phyloP scores from a whole-genome alignment of 2,113 vertebrate genomes.

The Baryphthengus martii region DNA sequence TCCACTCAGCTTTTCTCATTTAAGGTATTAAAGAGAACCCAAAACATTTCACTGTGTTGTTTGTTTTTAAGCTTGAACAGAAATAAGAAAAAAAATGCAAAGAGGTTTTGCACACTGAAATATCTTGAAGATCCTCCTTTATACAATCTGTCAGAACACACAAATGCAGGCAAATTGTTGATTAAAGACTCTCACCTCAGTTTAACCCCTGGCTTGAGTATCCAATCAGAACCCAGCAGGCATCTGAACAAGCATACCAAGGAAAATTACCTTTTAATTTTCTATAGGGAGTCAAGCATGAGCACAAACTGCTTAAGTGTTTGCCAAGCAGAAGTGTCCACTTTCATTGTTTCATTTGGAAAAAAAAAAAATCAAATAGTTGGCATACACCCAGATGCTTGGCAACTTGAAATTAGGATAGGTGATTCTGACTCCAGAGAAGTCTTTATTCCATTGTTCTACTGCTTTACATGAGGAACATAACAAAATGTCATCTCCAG shows the following conservation, averaged over 20 bases:
- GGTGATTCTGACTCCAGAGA: background rate
- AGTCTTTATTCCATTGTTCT: background rate
- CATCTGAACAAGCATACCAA: background rate
- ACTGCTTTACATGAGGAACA: background rate
- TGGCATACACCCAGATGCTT: background rate
- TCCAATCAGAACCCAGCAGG: background rate
- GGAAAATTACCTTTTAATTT: background rate
- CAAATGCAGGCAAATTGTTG: background rate
- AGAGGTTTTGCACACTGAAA: background rate
- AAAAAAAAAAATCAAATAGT: background rate
- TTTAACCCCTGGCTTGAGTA: background rate
- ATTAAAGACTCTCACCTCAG: background rate
- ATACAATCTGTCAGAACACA: background rate
- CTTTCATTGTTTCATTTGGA: background rate
- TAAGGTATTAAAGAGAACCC: fast-evolving
- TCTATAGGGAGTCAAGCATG: background rate
- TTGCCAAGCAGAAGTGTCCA: background rate
- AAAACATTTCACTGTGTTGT: background rate
- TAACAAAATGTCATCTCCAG: background rate
- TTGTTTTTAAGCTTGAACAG: background rate
- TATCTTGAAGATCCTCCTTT: background rate
- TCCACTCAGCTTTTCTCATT: background rate
- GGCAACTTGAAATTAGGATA: background rate
- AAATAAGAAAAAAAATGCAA: background rate
- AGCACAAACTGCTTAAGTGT: background rate